Conservation (phyloP, 2,113 vertebrate species). For the human (Homo sapiens) region GRCh38 chr14:81211001-81211500, state of each 20-base stretch:
- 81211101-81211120: background rate
- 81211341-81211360: background rate
- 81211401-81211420: background rate
- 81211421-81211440: background rate
- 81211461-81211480: background rate
- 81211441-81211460: background rate
- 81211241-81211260: background rate
- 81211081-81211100: constrained; percentile 31
- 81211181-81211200: background rate
- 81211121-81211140: background rate
- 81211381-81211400: background rate
- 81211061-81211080: background rate
- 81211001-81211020: background rate
- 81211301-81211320: background rate
- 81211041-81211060: constrained; percentile 26
- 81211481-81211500: background rate
- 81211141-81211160: background rate
- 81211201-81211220: background rate
- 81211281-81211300: background rate
- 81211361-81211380: background rate
- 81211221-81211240: background rate
- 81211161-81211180: background rate
- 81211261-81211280: background rate
- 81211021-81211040: background rate
- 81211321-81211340: background rate